A percentile compares a stretch with the other conserved stretches of the same genome.
Conservation (phyloP, 2,113 vertebrate species). For the Psilopsiagon aymara region DNA sequence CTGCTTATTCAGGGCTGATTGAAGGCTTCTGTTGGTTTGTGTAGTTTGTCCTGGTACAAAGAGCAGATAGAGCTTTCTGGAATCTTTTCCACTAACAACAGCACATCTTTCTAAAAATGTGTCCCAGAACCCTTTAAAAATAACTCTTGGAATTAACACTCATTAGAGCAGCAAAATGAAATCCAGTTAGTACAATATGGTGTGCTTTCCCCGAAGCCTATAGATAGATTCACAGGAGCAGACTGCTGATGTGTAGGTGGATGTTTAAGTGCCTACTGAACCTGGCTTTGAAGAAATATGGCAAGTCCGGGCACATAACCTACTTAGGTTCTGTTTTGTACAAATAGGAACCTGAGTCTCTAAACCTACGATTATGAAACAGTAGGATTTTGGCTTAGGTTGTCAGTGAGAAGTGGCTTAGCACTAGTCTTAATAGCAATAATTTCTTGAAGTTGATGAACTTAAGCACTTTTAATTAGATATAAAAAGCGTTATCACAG, state of each 20-base stretch:
- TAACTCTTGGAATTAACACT: not conserved
- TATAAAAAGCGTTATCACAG: not conserved
- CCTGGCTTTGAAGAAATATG: not conserved
- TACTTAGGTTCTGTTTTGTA: not conserved
- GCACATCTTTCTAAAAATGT: not conserved
- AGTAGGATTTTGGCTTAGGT: not conserved
- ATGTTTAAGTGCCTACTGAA: not conserved
- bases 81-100: not conserved
- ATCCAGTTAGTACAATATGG: accelerated
- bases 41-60: not conserved
- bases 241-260: not conserved
- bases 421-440: not conserved
- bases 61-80: not conserved
- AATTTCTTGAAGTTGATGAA: not conserved
- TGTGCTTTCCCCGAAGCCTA: not conserved
- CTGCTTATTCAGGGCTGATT: not conserved
- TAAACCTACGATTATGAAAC: not conserved
- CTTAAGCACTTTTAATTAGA: not conserved
- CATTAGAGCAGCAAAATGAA: not conserved
- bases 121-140: not conserved
- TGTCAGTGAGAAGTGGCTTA: not conserved
- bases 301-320: not conserved
- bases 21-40: not conserved
- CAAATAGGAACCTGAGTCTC: not conserved
- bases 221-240: not conserved